Evolutionary conservation across 2,113 vertebrate genomes (phyloP).

Genomic region (Hydrochoerus hydrochaeris): DNA sequence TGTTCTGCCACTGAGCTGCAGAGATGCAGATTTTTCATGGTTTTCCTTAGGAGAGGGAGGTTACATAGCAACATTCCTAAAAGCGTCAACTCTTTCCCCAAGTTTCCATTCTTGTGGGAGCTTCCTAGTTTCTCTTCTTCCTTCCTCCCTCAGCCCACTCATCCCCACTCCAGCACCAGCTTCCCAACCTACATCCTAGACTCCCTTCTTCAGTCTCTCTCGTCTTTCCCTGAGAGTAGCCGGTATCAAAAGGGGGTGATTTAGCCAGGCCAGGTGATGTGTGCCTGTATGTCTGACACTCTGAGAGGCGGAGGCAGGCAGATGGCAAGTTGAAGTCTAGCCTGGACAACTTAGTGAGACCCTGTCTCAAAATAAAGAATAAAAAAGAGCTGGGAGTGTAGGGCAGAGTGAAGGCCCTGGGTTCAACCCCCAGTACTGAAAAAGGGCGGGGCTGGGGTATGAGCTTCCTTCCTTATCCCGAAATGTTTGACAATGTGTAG

Average conservation of each 20-base stretch:
- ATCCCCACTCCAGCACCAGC: too few species aligned
- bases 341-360: neutral
- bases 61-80: neutral
- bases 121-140: neutral
- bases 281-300: neutral
- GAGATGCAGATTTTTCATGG: neutral
- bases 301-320: neutral
- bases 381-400: neutral
- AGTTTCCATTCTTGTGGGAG: neutral
- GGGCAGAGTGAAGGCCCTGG: neutral
- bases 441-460: neutral
- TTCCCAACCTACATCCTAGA: neutral
- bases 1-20: neutral
- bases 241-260: neutral
- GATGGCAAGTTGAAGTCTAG: neutral
- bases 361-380: neutral
- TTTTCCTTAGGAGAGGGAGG: neutral
- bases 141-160: neutral
- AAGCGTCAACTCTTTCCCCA: neutral
- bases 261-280: neutral
- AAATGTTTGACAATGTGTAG: neutral
- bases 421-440: neutral
- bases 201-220: neutral
- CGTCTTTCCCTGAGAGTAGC: neutral
- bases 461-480: rapidly evolving